phyloP scores from a whole-genome alignment of 1,140 invertebrate species.

The Zelostemma sp. region DNA sequence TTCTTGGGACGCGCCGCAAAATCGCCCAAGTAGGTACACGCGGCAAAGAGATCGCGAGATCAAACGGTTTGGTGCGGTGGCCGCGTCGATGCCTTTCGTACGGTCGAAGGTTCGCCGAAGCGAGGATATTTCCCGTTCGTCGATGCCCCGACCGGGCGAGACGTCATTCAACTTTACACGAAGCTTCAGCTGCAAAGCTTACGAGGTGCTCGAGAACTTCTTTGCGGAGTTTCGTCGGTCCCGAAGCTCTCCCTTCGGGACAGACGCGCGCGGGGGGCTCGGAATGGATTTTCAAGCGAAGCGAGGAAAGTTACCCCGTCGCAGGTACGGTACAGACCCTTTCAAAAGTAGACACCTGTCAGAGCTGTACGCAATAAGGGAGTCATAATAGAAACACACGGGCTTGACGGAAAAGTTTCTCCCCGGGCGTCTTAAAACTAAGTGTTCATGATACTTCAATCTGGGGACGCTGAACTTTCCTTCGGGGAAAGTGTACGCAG shows the following conservation, averaged over 20 bases:
- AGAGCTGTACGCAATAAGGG: slow-evolving; percentile 39
- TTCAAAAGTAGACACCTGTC: slow-evolving; percentile 50
- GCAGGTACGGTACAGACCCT: slow-evolving; percentile 29
- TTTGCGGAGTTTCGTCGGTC: background rate
- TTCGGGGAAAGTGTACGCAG: slow-evolving; percentile 16
- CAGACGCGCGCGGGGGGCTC: slow-evolving; percentile 16
- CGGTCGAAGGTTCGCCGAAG: too few relatives aligned
- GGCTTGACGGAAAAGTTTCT: slow-evolving; percentile 36
- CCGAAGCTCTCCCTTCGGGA: background rate
- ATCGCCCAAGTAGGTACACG: too few relatives aligned
- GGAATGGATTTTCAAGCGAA: slow-evolving; percentile 47
- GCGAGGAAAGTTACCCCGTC: slow-evolving; percentile 44
- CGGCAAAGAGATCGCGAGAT: too few relatives aligned
- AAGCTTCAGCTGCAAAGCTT: slow-evolving; percentile 22
- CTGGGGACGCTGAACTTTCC: slow-evolving; percentile 30
- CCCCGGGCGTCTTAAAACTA: slow-evolving; percentile 33
- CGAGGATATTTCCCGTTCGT: too few relatives aligned
- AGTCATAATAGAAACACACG: slow-evolving; percentile 36
- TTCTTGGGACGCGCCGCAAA: too few relatives aligned
- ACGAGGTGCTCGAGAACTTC: slow-evolving; percentile 26
- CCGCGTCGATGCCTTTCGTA: too few relatives aligned
- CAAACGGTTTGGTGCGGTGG: too few relatives aligned
- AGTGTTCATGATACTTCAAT: slow-evolving; percentile 42
- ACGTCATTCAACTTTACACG: slow-evolving; percentile 29
- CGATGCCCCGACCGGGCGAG: slow-evolving; percentile 7